Conservation (phyloP, 1,140 invertebrate genomes). For the Microplitis demolitor region DNA sequence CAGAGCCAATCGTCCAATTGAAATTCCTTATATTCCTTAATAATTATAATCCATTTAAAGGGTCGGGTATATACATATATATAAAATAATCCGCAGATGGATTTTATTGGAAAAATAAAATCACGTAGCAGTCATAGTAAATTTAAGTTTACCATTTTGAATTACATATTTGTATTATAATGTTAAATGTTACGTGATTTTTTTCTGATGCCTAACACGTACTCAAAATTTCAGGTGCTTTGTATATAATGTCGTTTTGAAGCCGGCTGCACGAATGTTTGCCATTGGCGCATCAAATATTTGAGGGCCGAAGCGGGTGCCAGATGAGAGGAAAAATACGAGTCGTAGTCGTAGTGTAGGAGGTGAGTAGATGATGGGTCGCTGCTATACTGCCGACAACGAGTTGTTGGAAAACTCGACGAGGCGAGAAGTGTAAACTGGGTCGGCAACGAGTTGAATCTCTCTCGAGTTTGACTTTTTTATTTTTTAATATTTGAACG, state of each 20-base stretch:
- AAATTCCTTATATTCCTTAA: conserved; percentile 2
- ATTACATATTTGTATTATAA: no score
- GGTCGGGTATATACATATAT: neutral
- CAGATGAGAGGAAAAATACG: neutral
- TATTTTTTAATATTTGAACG: neutral
- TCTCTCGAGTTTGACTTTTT: neutral
- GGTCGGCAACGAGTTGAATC: conserved; percentile 4
- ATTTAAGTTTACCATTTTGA: no score
- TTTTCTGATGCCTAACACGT: conserved; percentile 23
- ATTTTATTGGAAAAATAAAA: neutral
- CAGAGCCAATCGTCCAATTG: neutral
- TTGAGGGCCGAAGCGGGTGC: neutral
- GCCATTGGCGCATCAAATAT: conserved; percentile 27
- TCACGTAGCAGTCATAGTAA: neutral
- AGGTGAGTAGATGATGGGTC: neutral
- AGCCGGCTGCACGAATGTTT: conserved; percentile 13
- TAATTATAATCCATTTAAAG: neutral
- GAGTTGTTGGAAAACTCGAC: conserved; percentile 21
- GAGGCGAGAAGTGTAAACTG: conserved; percentile 19
- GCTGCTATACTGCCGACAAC: neutral
- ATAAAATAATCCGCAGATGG: no score
- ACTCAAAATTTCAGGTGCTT: conserved; percentile 8
- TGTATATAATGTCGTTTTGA: conserved; percentile 12
- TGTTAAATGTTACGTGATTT: neutral
- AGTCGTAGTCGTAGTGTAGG: neutral